Percentiles rank a stretch among this genome's conserved stretches.
Conservation (phyloP, 2,113 vertebrate species). For the Zosterops hypoxanthus region DNA sequence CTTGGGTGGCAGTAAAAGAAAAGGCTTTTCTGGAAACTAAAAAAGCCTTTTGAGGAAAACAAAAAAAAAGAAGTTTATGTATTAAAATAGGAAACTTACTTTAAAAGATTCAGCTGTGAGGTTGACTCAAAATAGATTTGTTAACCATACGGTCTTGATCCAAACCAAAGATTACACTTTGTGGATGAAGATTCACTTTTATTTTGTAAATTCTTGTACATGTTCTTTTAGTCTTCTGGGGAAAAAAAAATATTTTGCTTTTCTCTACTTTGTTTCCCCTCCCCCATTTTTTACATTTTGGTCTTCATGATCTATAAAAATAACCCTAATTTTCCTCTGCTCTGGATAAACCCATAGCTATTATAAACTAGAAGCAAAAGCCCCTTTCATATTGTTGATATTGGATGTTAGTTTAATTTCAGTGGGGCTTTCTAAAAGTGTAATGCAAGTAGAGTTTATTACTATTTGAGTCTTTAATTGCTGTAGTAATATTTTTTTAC, state of each 20-base stretch:
- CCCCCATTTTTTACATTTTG: neutral
- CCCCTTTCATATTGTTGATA: conserved; percentile 64
- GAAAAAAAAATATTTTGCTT: neutral
- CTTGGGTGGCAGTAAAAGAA: neutral
- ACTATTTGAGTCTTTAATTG: conserved; percentile 76
- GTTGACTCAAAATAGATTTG: neutral
- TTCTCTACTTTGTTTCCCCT: neutral
- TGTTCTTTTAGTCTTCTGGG: neutral
- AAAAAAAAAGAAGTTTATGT: neutral
- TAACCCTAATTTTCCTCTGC: conserved; percentile 31
- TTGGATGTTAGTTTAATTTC: conserved; percentile 68
- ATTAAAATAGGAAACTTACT: conserved; percentile 13
- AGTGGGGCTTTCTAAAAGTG: conserved; percentile 58
- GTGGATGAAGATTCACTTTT: neutral
- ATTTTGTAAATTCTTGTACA: neutral
- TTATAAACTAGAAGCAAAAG: conserved; percentile 69
- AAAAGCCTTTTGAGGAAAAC: neutral
- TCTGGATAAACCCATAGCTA: conserved; percentile 38
- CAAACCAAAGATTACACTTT: neutral
- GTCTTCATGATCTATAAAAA: conserved; percentile 2
- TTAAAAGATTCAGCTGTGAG: neutral
- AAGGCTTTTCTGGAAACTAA: neutral
- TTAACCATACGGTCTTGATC: neutral
- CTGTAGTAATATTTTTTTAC: conserved; percentile 76
- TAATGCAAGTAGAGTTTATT: conserved; percentile 66